Evolutionary conservation across 2,797 vertebrate species (phyloP), one percentile per base, ranked within the genome.

Genomic region (Malacoraja senta): DNA sequence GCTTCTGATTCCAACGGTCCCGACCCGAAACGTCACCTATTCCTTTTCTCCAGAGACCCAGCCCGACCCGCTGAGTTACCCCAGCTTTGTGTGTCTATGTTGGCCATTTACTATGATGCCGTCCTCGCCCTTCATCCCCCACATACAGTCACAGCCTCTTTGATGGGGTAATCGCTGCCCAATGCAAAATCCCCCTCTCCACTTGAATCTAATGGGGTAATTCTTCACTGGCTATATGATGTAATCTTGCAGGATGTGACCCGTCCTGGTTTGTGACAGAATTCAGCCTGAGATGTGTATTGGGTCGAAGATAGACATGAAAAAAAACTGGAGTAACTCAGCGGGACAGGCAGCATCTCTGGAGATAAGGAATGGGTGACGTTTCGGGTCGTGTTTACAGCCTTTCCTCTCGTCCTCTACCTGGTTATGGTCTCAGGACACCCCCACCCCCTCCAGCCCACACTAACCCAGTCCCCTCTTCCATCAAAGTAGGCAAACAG

Each of bases 161-260:
- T 35, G 1, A 35, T 68, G n/a, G 68, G 61, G 61, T 65, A 53
- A 35, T 17, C 61, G 2, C 15, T 35, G 35, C n/a, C 61, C 61
- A 19, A 68, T 68, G 84, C 65, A 88, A n/a, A 86, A 65, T 35
- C 68, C 15, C n/a, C n/a, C 61, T 88, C 35, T 35, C 84, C 68
- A 65, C 61, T 88, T 88, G 68, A 35, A 88, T 68, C 84, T 88
- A 88, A 88, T 88, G 71, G 90, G 44, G 71, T 91, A 44, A 91
- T 91, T 91, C 71, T 72, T 74, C 90, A 91, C 29, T 38, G 21
- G 65, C 68, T 91, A 91, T 74, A 38, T 76, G 90, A 53, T 72
- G 90, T 8, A 91, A 91, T 91, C 32, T 72, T 3, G 38, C 35
- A 91, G 90, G 90, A 91, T 74, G 19, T 44, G 71, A n/a, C 35